Conservation (phyloP, 2,113 vertebrate genomes). For the Pachyramphus minor region DNA sequence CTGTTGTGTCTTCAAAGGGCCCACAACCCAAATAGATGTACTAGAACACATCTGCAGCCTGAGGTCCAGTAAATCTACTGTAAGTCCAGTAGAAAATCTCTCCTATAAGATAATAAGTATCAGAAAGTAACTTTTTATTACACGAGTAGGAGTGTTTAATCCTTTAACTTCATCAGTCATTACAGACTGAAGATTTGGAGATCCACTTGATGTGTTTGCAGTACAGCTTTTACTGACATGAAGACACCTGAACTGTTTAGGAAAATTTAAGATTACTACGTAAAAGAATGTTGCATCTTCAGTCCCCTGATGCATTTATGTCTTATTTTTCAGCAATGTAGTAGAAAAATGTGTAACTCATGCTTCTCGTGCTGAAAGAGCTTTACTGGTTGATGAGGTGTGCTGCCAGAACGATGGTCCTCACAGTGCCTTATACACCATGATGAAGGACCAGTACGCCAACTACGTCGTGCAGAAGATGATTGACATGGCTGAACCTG, state of each 20-base stretch:
- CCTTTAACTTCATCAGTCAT: neutral
- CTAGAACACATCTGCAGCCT: neutral
- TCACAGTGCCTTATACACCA: conserved; percentile 98
- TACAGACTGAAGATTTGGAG: neutral
- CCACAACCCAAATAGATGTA: neutral
- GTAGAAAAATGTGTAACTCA: conserved; percentile 98
- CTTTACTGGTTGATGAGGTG: conserved; percentile 93
- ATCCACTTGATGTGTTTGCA: rapidly evolving
- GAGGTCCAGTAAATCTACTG: neutral
- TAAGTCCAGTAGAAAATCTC: neutral
- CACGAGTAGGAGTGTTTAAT: neutral
- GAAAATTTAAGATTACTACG: neutral
- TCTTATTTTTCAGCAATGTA: conserved; percentile 82
- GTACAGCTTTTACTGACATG: rapidly evolving
- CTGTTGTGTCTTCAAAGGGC: neutral
- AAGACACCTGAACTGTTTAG: neutral
- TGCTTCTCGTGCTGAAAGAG: conserved; percentile 93
- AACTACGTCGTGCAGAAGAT: conserved; percentile 99
- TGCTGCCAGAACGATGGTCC: conserved; percentile 98
- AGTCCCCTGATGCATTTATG: neutral
- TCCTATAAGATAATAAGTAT: neutral
- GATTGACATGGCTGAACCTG: conserved; percentile 98
- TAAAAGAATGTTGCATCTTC: neutral
- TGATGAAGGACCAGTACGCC: conserved; percentile 99
- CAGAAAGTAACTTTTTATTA: neutral